A percentile compares a stretch with the other conserved stretches of the same genome.
These are phyloP conservation scores for Poeciliopsis turneri DNA, from an alignment of 2,797 vertebrate species.

Conservation along the genomic window DNA sequence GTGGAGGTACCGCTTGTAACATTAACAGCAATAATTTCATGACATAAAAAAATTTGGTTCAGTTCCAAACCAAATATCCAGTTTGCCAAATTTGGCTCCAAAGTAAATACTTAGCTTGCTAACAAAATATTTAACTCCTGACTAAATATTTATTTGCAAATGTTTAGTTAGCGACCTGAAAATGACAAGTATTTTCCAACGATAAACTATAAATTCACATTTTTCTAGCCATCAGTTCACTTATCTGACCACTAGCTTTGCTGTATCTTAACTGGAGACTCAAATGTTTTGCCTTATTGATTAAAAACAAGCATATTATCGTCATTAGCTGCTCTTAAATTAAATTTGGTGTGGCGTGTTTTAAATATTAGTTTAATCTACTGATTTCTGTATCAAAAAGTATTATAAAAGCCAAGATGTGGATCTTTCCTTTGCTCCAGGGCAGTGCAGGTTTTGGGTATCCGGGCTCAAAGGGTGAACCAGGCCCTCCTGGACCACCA, in stretches of 20 bases:
- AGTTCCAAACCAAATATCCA: no score
- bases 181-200: neutral
- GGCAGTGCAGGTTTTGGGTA: slow-evolving; percentile 88
- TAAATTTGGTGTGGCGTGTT: neutral
- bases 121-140: no score
- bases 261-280: neutral
- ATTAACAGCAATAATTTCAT: no score
- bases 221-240: neutral
- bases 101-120: no score
- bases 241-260: neutral
- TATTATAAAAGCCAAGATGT: neutral
- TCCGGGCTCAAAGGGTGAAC: slow-evolving; percentile 87
- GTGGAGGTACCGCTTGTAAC: no score
- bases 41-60: no score
- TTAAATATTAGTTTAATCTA: neutral
- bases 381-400: neutral
- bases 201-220: neutral
- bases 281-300: neutral
- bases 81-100: no score
- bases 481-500: slow-evolving; percentile 72
- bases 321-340: neutral
- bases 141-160: no score
- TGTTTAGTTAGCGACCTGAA: neutral
- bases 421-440: slow-evolving; percentile 62
- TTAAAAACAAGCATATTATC: neutral